phyloP scores from a whole-genome alignment of 2,113 vertebrate species.

The Crotalus viridis region DNA sequence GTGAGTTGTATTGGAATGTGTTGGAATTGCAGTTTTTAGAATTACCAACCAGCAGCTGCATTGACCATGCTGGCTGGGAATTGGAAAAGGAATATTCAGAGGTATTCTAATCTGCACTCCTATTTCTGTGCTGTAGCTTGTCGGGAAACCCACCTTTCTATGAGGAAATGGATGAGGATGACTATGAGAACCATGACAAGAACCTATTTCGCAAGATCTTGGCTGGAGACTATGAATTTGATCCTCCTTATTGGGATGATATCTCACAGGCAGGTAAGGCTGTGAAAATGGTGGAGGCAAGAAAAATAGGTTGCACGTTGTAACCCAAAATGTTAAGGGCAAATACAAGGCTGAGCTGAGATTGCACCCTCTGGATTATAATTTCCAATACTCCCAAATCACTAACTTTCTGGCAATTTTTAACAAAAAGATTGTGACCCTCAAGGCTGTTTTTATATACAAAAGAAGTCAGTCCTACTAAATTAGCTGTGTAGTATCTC shows the following conservation, averaged over 20 bases:
- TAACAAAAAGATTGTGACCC: neutral
- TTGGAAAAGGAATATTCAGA: neutral
- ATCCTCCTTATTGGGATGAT: conserved; percentile 97
- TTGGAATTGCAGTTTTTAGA: neutral
- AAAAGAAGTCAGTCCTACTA: neutral
- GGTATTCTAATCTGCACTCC: neutral
- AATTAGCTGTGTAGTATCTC: neutral
- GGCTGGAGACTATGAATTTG: conserved; percentile 94
- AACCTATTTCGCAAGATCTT: conserved; percentile 97
- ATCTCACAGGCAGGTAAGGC: conserved; percentile 92
- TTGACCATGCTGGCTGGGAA: no score
- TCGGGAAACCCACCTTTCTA: conserved; percentile 98
- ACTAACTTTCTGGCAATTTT: neutral
- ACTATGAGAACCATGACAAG: conserved; percentile 97
- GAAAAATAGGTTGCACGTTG: neutral
- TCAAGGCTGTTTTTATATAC: neutral
- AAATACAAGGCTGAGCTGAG: neutral
- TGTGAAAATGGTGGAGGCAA: neutral
- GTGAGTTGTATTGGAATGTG: no score
- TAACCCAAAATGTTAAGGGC: neutral
- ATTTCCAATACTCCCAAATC: neutral
- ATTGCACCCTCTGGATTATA: neutral
- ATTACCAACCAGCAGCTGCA: neutral
- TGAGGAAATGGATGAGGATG: conserved; percentile 93
- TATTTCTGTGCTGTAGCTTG: conserved; percentile 72